These are phyloP conservation scores for Noctilio leporinus DNA, from an alignment of 2,113 vertebrate species.

Conservation along the genomic window DNA sequence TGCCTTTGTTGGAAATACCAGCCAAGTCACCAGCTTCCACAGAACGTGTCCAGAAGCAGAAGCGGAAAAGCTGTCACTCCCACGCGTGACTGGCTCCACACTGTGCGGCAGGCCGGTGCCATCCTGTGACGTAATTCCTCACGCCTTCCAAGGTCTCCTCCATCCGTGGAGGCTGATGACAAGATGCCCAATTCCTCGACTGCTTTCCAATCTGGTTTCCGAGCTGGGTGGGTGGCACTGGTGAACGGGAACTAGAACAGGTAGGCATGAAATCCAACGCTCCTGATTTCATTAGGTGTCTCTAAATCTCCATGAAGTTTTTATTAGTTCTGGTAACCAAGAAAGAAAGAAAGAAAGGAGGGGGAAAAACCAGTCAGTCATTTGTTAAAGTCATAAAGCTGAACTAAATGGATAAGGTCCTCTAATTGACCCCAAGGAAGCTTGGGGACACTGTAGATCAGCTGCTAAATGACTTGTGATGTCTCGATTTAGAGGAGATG, in stretches of 20 bases:
- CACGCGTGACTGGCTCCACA: background rate
- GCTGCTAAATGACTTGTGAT: slow-evolving; percentile 28
- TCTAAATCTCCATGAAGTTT: slow-evolving; percentile 38
- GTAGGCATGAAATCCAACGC: background rate
- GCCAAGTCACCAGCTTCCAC: background rate
- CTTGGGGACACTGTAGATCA: slow-evolving; percentile 14
- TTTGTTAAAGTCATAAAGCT: slow-evolving; percentile 37
- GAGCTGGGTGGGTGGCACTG: background rate
- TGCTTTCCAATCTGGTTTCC: background rate
- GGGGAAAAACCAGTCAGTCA: background rate
- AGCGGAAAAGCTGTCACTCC: background rate
- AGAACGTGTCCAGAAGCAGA: background rate
- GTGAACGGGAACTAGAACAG: background rate
- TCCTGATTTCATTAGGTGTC: background rate
- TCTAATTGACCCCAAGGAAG: slow-evolving; percentile 39
- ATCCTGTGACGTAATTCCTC: background rate
- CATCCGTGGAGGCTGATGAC: background rate
- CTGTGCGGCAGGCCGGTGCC: background rate
- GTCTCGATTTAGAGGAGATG: slow-evolving; percentile 29
- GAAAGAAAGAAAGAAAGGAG: background rate
- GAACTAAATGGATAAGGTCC: slow-evolving; percentile 26
- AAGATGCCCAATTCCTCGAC: background rate
- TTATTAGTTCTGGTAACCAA: slow-evolving; percentile 40
- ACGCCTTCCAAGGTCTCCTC: background rate
- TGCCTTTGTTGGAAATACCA: slow-evolving; percentile 15